These are phyloP conservation scores for Tenthredo amoena DNA, from an alignment of 2,888 invertebrate genomes.

Conservation along the genomic window DNA sequence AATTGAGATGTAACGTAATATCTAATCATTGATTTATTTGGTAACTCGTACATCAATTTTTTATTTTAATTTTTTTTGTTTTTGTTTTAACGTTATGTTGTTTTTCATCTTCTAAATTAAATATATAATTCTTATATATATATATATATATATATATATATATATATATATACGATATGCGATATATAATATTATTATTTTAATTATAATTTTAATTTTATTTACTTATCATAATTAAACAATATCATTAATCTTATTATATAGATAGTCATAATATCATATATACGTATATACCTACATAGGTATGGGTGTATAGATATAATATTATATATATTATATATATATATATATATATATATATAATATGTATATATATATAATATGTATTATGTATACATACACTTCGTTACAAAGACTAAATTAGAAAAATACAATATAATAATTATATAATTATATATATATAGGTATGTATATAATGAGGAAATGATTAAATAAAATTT, in stretches of 20 bases:
- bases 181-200: constrained; percentile 4
- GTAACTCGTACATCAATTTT: constrained; percentile 73
- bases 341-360: neutral
- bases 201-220: neutral
- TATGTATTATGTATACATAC: neutral
- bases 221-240: neutral
- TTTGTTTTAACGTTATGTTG: neutral
- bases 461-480: neutral
- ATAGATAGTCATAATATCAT: neutral
- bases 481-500: no score
- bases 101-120: constrained; percentile 13
- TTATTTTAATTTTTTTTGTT: constrained; percentile 4
- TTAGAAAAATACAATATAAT: constrained; percentile 74
- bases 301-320: neutral
- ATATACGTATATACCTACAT: neutral
- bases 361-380: neutral
- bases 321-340: neutral
- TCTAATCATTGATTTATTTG: constrained; percentile 76
- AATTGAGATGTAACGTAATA: constrained; percentile 43
- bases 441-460: constrained; percentile 59
- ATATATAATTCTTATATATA: neutral
- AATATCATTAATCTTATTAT: neutral
- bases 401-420: constrained; percentile 65
- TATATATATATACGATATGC: neutral
- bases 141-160: neutral